Evolutionary conservation across 2,888 invertebrate genomes (phyloP).

Genomic region (Drosophila mercatorum): DNA sequence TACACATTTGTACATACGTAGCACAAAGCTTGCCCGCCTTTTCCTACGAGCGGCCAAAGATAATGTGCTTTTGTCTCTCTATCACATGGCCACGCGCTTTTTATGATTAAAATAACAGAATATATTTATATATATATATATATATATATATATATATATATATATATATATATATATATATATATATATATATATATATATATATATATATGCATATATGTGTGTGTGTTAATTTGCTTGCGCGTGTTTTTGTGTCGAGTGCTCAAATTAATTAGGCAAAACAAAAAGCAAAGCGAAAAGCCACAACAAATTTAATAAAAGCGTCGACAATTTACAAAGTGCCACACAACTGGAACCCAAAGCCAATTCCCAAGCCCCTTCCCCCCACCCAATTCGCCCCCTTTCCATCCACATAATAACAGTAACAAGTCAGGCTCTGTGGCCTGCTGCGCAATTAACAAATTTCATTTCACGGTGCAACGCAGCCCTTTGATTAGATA

Average conservation of each 20-base stretch:
- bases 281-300: constrained; percentile 43
- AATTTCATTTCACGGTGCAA: constrained; percentile 45
- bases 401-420: not conserved
- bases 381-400: not conserved
- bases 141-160: not conserved
- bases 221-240: constrained; percentile 5
- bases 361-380: not conserved
- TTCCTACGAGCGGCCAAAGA: constrained; percentile 19
- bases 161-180: constrained; percentile 15
- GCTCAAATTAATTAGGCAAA: constrained; percentile 72
- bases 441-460: constrained; percentile 45
- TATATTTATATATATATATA: constrained; percentile 21
- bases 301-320: constrained; percentile 70
- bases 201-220: not conserved
- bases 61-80: constrained; percentile 56
- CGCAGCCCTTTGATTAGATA: constrained; percentile 17
- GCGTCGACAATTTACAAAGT: constrained; percentile 53
- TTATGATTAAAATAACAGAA: constrained; percentile 71
- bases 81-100: constrained; percentile 62
- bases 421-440: constrained; percentile 17
- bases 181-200: constrained; percentile 8
- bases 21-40: constrained; percentile 1
- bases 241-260: constrained; percentile 33
- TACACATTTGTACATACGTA: constrained; percentile 54
- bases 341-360: not conserved